Conservation (phyloP, 2,113 vertebrate species). For the Callipepla squamata region DNA sequence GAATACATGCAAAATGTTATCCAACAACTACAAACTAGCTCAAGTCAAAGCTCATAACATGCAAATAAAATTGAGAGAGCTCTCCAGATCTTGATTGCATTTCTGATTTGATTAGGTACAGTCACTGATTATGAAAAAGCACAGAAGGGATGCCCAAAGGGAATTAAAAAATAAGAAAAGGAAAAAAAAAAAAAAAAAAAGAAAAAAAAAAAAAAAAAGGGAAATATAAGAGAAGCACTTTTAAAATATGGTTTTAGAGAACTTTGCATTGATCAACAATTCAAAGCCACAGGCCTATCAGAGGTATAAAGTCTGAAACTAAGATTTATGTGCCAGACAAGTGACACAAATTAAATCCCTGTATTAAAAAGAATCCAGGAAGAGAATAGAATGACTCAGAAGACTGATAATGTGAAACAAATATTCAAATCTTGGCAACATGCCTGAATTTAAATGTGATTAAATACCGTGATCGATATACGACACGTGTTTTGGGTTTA, state of each 20-base stretch:
- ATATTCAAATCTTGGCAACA: neutral
- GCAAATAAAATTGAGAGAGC: neutral
- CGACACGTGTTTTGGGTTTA: rapidly evolving
- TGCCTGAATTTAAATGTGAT: neutral
- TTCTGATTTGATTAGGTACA: neutral
- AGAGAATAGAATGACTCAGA: neutral
- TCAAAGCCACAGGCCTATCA: neutral
- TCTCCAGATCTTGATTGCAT: neutral
- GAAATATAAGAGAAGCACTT: neutral
- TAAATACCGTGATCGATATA: neutral
- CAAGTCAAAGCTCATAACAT: neutral
- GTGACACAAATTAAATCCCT: neutral
- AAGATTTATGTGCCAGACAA: neutral
- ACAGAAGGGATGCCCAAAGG: neutral
- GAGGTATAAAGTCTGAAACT: neutral
- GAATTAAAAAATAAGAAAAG: neutral
- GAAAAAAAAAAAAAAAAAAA: neutral
- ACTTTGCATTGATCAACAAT: neutral
- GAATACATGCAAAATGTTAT: neutral
- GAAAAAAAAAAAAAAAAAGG: neutral
- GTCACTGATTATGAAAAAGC: neutral
- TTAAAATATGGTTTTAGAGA: neutral
- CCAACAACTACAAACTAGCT: neutral
- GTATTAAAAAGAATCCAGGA: neutral
- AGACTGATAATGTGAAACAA: neutral